Evolutionary conservation across 1,140 invertebrate genomes (phyloP).

Genomic region (Aphelenchoides besseyi): DNA sequence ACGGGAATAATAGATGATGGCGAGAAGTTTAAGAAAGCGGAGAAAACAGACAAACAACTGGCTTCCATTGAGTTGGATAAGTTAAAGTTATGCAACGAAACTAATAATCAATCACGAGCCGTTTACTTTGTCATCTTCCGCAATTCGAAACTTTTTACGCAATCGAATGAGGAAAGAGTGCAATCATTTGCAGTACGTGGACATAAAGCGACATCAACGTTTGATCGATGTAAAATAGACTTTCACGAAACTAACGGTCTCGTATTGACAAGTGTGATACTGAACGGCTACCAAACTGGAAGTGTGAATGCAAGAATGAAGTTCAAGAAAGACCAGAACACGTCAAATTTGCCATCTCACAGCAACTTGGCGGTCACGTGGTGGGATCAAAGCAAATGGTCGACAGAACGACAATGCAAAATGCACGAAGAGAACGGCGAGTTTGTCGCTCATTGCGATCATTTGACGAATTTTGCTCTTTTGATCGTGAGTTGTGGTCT

Average conservation of each 20-base stretch:
- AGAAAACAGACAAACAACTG: not conserved
- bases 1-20: not conserved
- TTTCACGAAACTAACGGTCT: not conserved
- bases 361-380: not conserved
- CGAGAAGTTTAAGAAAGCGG: not conserved
- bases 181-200: not conserved
- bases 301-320: not conserved
- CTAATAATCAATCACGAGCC: not conserved
- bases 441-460: slow-evolving; percentile 4
- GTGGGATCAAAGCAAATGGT: slow-evolving; percentile 11
- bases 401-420: not conserved
- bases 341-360: not conserved
- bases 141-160: not conserved
- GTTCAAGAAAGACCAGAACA: not conserved
- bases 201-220: not conserved
- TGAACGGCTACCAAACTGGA: not conserved
- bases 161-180: not conserved
- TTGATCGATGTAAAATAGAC: not conserved
- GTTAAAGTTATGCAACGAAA: not conserved
- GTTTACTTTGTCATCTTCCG: not conserved
- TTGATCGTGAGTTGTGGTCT: not conserved
- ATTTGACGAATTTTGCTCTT: slow-evolving; percentile 9
- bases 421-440: not conserved
- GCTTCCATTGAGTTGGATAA: not conserved
- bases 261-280: not conserved